phyloP scores from a whole-genome alignment of 2,888 invertebrate genomes.

The Glaucopsyche alexis region DNA sequence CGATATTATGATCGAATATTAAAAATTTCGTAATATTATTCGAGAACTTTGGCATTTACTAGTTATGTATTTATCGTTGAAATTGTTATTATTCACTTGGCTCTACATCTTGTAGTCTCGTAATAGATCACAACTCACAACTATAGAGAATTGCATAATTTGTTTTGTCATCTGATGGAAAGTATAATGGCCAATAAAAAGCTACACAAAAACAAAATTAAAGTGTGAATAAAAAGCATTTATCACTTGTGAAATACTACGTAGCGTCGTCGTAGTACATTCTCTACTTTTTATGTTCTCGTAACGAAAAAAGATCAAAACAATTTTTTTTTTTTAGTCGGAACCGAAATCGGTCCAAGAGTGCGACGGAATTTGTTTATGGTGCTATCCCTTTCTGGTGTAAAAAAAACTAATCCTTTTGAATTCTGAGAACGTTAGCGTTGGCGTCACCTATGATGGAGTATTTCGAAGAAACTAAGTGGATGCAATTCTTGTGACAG shows the following conservation, averaged over 20 bases:
- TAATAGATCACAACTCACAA: neutral
- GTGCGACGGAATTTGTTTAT: slow-evolving; percentile 44
- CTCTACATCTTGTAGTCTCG: neutral
- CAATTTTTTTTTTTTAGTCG: slow-evolving; percentile 69
- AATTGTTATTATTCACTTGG: neutral
- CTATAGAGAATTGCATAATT: neutral
- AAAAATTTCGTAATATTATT: neutral
- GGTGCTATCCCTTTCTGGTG: slow-evolving; percentile 18
- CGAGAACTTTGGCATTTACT: neutral
- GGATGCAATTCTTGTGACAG: slow-evolving; percentile 22
- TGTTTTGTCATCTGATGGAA: neutral
- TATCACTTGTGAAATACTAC: slow-evolving; percentile 22
- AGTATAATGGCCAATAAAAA: slow-evolving; percentile 8
- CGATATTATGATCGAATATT: slow-evolving; percentile 28
- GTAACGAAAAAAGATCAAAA: slow-evolving; percentile 68
- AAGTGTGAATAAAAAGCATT: slow-evolving; percentile 53
- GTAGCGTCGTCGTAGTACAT: slow-evolving; percentile 62
- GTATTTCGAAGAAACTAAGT: slow-evolving; percentile 38
- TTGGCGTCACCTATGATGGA: slow-evolving; percentile 39
- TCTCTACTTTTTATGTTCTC: slow-evolving; percentile 61
- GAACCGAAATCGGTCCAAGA: slow-evolving; percentile 73
- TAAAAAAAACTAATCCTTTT: slow-evolving; percentile 32
- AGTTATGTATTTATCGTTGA: too few species aligned
- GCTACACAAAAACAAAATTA: slow-evolving; percentile 59
- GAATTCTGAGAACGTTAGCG: slow-evolving; percentile 60